Percentiles rank a stretch among this genome's conserved stretches.
phyloP scores from a whole-genome alignment of 2,113 vertebrate species.

The Grammomys dolichurus region DNA sequence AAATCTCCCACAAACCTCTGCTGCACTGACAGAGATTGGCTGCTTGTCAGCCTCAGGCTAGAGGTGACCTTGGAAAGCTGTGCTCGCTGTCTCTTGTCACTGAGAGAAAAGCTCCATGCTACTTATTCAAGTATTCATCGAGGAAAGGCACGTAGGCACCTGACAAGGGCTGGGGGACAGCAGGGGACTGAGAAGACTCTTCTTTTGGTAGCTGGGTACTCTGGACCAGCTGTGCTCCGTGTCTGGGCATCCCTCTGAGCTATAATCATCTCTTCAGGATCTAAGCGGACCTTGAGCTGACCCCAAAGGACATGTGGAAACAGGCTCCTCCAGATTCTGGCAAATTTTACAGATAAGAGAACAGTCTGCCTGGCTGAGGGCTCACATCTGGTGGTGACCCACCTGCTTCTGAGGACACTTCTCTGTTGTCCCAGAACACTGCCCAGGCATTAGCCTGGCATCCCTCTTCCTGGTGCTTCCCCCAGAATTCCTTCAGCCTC shows the following conservation, averaged over 20 bases:
- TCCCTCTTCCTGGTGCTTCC: neutral
- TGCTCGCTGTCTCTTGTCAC: neutral
- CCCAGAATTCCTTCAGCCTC: neutral
- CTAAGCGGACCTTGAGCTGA: neutral
- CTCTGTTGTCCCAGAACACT: neutral
- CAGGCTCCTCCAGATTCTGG: neutral
- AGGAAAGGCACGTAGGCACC: neutral
- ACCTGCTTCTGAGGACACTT: too few relatives aligned
- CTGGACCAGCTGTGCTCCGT: neutral
- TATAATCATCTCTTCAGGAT: neutral
- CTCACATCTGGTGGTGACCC: neutral
- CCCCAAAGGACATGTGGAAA: neutral
- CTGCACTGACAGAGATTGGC: neutral
- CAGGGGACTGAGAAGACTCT: neutral
- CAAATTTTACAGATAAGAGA: neutral
- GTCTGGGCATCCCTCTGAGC: neutral
- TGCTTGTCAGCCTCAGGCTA: neutral
- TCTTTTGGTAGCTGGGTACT: neutral
- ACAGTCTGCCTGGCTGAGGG: neutral
- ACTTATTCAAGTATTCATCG: conserved; percentile 6
- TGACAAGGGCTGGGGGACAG: neutral
- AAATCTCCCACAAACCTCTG: neutral
- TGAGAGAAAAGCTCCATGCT: neutral
- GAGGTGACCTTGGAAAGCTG: conserved; percentile 40
- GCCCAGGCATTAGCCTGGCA: neutral